Base-by-base conservation (phyloP, 2,797 vertebrate genomes). In the Apogon hyalosoma region DNA sequence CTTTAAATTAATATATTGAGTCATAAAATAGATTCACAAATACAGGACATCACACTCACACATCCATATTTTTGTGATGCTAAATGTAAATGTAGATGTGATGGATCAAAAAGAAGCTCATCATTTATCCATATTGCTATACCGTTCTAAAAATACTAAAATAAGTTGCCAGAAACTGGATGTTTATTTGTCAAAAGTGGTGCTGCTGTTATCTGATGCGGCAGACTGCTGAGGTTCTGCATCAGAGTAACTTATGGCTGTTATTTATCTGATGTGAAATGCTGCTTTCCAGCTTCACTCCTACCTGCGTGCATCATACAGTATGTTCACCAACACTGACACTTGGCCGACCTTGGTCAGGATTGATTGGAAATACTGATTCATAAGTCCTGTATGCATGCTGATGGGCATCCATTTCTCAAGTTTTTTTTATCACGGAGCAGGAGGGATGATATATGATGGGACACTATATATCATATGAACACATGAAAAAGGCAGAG, bases 291-390 rank as follows among this genome's bases (percentile, higher is more conserved):
- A 39, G 16, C 79, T 80, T 64, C 7, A 67, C 63, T 67, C 21
- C 76, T 71, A 60, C 50, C 56, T 33, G 51, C 33, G 36, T 11
- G 36, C 21, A 54, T 63, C 69, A 73, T 46, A 56, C 74, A 28
- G 56, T 6, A 19, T 49, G 52, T 77, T 69, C 71, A 47, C 33
- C 33, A 15, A 48, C 11, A 19, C 46, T 5, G 66, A 73, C 82
- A 80, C 71, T 71, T 66, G 75, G 55, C 51, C 46, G 79, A 83
- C 86, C 86, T 91, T 84, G 83, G 62, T 16, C 33, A 31, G 86
- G 90, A 93, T 82, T 84, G 76, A 93, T 92, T 60, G 73, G 68
- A 69, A 60, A 68, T 42, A 6, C 63, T 55, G 73, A 72, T 69
- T 84, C 83, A 76, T 75, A 80, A 79, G 69, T 83, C 69, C 43